Base-by-base conservation (phyloP, 2,797 vertebrate species). In the Centropyge bicolor region DNA sequence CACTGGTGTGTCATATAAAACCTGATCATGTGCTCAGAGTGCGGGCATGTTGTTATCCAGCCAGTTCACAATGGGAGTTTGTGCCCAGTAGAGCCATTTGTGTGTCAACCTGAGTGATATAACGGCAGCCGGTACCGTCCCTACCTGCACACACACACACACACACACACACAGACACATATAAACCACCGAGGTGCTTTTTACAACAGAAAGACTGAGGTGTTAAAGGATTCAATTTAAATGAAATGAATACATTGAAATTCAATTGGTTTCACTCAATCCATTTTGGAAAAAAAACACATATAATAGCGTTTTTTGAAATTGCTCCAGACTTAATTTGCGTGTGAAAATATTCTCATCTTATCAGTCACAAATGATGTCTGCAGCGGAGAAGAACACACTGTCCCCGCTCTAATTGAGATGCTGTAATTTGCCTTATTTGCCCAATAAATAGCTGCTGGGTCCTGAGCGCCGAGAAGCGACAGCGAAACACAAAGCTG, bases 1-100 rank as follows among this genome's bases (percentile, higher is more conserved):
- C 27, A 45, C 2, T 1, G n/a, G 59, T 79, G 70, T 77, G 69
- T 86, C 82, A 71, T 81, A 78, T 48, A 77, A 87, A 89, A 80
- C 72, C 76, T 17, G 60, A 73, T 76, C 57, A 67, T 81, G 81
- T 75, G 69, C 61, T 67, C 48, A 16, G 57, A 83, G 61, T 68
- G 75, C 64, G 71, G 78, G 78, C 79, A 64, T 69, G 74, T 65
- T 70, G 56, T 85, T 70, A 73, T 85, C 80, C 62, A 41, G 74
- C 75, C 60, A 70, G 46, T 69, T 85, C 68, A 79, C 65, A 67
- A 74, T 75, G 61, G 66, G 70, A 81, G 66, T 41, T 38, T 6
- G 61, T 52, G 64, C 67, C 65, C 68, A 72, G 20, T 51, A 48
- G 71, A 83, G 84, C 73, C 56, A 70, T 88, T 87, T 80, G 66